Base-by-base conservation (phyloP, 2,797 vertebrate species). In the Pachyuromys duprasi region DNA sequence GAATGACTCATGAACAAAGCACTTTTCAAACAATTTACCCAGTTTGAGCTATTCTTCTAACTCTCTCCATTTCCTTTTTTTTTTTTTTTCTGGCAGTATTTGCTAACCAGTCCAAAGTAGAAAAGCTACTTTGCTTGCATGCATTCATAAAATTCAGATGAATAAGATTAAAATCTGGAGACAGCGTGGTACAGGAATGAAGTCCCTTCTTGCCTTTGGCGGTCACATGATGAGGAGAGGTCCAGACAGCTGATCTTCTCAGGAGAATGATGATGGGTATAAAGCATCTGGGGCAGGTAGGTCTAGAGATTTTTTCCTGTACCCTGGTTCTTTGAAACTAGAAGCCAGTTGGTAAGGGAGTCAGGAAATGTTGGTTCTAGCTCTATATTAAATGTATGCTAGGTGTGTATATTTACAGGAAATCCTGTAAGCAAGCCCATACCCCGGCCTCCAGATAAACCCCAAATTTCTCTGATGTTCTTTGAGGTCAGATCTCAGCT, bases 361-460 rank as follows among this genome's bases (percentile, higher is more conserved):
- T 36, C 65, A 89, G 90, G 67, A 95, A 95, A 89, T 91, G 45
- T 53, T 11, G 11, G n/a, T 84, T 90, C 95, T 89, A 90, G 33
- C 31, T 24, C n/a, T 88, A 24, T 55, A 62, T 83, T 92, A 76
- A 94, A 91, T 22, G 57, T 78, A 86, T 84, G 69, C 5, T 39
- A 26, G 65, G 28, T 94, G 17, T 93, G 39, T 72, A 69, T 76
- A 53, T 76, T 75, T 74, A 8, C 49, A 1, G 87, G 11, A 82
- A 60, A 26, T 60, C 74, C 33, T 89, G 63, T 84, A 80, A 75
- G 65, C 42, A 65, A 20, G 20, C 39, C 63, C 18, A 33, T 31
- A 81, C 42, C 95, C n/a, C 74, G 72, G 49, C 75, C 70, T 89
- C 75, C n/a, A 89, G 74, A 83, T 45, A 96, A 93, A 67, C 36